Evolutionary conservation across 2,113 vertebrate genomes (phyloP), one percentile per base, ranked within the genome.

Genomic region (Peucedramus taeniatus): DNA sequence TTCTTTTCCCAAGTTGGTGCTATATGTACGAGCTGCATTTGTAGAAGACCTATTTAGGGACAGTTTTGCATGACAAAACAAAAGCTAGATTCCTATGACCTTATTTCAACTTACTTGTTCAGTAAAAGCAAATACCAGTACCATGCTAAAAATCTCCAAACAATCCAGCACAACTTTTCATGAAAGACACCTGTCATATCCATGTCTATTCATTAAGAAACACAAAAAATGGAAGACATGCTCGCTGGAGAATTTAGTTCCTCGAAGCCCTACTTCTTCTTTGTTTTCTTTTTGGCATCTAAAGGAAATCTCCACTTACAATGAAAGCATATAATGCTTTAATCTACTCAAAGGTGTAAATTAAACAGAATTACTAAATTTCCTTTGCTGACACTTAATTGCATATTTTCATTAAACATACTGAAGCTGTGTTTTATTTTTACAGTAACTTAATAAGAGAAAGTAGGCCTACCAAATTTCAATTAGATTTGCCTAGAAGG

Each of bases 401-500:
- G 49, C 30, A 8, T 68, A 57, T 91, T 96, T 93, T 69, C 70
- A 77, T 59, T 87, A 66, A 88, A 66, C 3, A 26, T 44, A 50
- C 45, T 37, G 50, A 89, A 72, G 13, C 30, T 56, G 30, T 63
- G 50, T 80, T 94, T 92, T 87, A 83, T 92, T 95, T 96, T 77
- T 70, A 63, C 20, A 75, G 42, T 80, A 88, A 80, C 30, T 69
- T 80, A 63, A 64, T 89, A 78, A 87, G 20, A 94, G 49, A 84
- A 93, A 91, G 81, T 47, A 80, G 16, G 20, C 13, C 42, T 80
- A 63, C 27, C 33, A 59, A 53, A 65, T 89, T 95, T 72, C 78
- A 74, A 65, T 93, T 93, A 90, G 78, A 85, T 87, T 87, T 86
- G n/a, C 78, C 63, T 57, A 23, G 78, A 60, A 91, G 89, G 53